phyloP scores from a whole-genome alignment of 2,888 invertebrate species.

The Platycheirus rosarum region DNA sequence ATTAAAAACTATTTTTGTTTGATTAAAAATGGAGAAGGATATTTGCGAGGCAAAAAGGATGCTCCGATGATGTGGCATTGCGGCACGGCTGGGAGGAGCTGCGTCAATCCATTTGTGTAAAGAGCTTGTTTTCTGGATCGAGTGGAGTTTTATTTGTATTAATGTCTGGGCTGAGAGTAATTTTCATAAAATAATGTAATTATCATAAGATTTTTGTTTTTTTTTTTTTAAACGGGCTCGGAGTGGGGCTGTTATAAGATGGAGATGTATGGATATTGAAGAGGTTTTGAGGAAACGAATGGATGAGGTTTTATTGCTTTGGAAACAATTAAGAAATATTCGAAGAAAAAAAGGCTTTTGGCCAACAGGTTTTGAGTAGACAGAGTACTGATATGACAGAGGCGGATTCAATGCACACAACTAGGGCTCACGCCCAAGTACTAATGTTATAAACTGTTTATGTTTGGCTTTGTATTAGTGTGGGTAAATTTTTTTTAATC shows the following conservation, averaged over 20 bases:
- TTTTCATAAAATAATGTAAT: constrained; percentile 72
- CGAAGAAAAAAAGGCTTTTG: no score
- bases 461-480: no score
- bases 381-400: no score
- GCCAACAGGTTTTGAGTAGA: no score
- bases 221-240: background rate
- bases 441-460: no score
- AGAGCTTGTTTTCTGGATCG: constrained; percentile 57
- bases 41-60: background rate
- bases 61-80: constrained; percentile 6
- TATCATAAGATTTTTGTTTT: constrained; percentile 16
- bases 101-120: constrained; percentile 70
- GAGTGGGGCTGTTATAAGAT: constrained; percentile 4
- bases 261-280: background rate
- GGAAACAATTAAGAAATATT: background rate
- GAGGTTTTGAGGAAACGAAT: background rate
- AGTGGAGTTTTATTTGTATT: constrained; percentile 62
- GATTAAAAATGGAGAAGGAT: constrained; percentile 49
- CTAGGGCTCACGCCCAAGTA: no score
- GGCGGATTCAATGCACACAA: no score
- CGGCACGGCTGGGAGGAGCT: constrained; percentile 38
- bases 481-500: no score
- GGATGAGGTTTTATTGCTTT: background rate
- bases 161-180: constrained; percentile 64
- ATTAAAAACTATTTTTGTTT: constrained; percentile 73